Evolutionary conservation across 30 jellyfish, hydroid and myxozoan species (phyloP), one percentile per base, ranked within the genome.

Genomic region (Nemopilema nomurai): DNA sequence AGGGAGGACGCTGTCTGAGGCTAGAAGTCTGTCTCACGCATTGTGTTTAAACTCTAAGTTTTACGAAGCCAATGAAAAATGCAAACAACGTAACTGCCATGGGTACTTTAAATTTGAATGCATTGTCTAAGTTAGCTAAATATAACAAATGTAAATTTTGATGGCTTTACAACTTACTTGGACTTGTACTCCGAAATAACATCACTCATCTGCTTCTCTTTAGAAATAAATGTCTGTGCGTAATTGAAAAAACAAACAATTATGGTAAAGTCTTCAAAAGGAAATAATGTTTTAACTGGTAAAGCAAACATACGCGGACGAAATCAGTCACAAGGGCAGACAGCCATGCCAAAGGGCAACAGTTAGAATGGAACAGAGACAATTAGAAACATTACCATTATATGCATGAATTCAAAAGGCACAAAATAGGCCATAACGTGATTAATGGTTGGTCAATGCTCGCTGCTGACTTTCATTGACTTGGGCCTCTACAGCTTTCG

Each of bases 141-240:
- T 41, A 3, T 41, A 41, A 41, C 57, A 41, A 41, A 41, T 41
- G 9, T 41, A 41, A 41, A 41, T 41, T 41, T 41, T 41, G 13
- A 41, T 41, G 57, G 57, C 13, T 41, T 41, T 3, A 41, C 57
- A 41, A 80, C 91, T 22, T 81, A 89, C 96, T 89, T 89, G 19
- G 89, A 80, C 28, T 64, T 86, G 51, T 80, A 81, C 31, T 85
- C 89, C 75, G 88, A 62, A 41, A 71, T 71, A 22, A 27, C 68
- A 19, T 49, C 80, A 20, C 71, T 84, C 77, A 89, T 74, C 50
- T 74, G 71, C 49, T 31, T 73, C 20, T 86, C 84, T 28, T 89
- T 89, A 6, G 91, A 92, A 63, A 80, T 80, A 67, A 80, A 89
- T 33, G 82, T 49, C 96, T 89, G 51, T 4, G 80, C 16, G 27